phyloP scores from a whole-genome alignment of 2,797 vertebrate genomes.

The Clarias fuscus region DNA sequence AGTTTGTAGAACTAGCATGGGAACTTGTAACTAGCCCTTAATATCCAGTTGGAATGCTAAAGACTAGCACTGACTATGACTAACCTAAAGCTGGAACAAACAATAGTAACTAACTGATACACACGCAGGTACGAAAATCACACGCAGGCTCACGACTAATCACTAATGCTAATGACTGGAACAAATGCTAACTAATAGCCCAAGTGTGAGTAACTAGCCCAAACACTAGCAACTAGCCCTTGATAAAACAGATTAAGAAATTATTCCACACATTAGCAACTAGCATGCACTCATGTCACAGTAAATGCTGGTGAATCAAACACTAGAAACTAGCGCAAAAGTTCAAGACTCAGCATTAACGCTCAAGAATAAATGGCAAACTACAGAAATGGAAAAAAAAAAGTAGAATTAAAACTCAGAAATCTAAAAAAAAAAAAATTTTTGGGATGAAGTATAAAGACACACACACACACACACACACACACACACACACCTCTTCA shows the following conservation, averaged over 20 bases:
- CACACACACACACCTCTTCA: background rate
- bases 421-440: background rate
- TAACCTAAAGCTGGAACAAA: background rate
- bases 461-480: background rate
- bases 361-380: background rate
- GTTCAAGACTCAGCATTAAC: no score
- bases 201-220: background rate
- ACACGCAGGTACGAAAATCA: background rate
- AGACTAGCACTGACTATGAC: background rate
- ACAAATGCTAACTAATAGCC: background rate
- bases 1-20: background rate
- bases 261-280: background rate
- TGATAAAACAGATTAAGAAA: background rate
- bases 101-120: background rate
- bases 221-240: background rate
- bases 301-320: background rate
- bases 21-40: background rate
- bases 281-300: background rate
- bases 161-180: background rate
- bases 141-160: background rate
- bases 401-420: background rate
- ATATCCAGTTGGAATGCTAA: background rate
- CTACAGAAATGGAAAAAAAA: background rate
- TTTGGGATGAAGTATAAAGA: background rate
- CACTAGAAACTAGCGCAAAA: no score